phyloP scores from a whole-genome alignment of 2,113 vertebrate species.

The Micromys minutus region DNA sequence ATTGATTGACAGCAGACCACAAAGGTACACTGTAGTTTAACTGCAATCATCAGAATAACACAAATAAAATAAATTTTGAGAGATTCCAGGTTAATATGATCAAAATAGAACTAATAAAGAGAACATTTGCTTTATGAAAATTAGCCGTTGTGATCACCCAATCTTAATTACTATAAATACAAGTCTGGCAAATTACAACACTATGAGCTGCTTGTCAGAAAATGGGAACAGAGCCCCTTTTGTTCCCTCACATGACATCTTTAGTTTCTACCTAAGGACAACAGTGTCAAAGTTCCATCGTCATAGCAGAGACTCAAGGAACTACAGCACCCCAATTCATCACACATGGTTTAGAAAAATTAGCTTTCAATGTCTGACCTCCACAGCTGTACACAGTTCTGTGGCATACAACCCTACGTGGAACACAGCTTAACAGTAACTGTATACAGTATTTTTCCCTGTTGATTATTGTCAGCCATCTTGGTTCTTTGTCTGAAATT shows the following conservation, averaged over 20 bases:
- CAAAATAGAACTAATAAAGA: neutral
- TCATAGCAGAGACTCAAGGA: neutral
- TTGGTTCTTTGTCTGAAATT: neutral
- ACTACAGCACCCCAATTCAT: neutral
- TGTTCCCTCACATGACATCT: fast-evolving
- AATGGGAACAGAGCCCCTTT: neutral
- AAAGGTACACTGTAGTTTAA: neutral
- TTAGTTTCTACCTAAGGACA: neutral
- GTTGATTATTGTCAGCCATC: neutral
- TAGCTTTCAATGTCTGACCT: neutral
- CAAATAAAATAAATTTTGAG: neutral
- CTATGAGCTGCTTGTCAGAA: neutral
- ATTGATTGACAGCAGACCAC: neutral
- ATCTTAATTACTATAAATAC: neutral
- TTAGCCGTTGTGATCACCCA: neutral
- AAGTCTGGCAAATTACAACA: neutral
- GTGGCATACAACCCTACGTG: neutral
- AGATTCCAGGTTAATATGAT: neutral
- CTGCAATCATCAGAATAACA: neutral
- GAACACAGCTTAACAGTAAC: neutral
- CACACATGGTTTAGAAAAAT: neutral
- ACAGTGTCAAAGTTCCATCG: neutral
- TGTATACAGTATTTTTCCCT: neutral
- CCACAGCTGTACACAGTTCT: neutral
- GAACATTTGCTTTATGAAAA: neutral